Base-by-base conservation (phyloP, 1,140 invertebrate genomes). In the Aphidius gifuensis region DNA sequence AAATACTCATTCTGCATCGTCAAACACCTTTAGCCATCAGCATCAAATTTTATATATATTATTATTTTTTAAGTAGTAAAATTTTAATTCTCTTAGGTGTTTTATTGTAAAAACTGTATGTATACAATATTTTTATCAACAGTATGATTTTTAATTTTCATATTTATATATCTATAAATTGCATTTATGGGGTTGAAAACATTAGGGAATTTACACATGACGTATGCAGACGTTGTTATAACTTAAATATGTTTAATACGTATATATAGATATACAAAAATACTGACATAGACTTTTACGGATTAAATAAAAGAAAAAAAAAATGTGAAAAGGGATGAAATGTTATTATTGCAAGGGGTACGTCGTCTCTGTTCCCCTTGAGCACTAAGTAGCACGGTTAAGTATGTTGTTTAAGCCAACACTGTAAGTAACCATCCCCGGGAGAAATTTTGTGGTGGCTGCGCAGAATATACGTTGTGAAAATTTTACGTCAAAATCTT, bases 341-440 rank as follows among this genome's bases (percentile, higher is more conserved):
- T 79, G 79, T 79, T 81, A 76, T 81, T 80, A 76, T 78, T 80
- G 78, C 74, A 80, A 80, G 73, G 77, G 78, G 77, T 78, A 80
- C 71, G 71, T 32, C 38, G 40, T 50, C 48, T 58, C 5, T 65
- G 60, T 65, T 54, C 65, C 71, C 58, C 70, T 64, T 65, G 67
- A 72, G 72, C 73, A 71, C 77, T 80, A 80, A 81, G 79, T 80
- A 81, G 76, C 75, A 69, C 68, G 71, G 74, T 75, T 80, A 80
- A 81, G 80, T 80, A 78, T 80, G 79, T 81, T 81, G 78, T 80
- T 79, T 79, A 74, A 81, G 74, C 78, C 70, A 80, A 81, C 79
- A 80, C 66, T 71, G 74, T 74, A 75, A 79, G 77, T 79, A 80
- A 79, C 76, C 71, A 75, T 76, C 72, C 72, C 60, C 53, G n/a